Evolutionary conservation across 2,888 invertebrate species (phyloP).

Genomic region (Cheilosia impressa): DNA sequence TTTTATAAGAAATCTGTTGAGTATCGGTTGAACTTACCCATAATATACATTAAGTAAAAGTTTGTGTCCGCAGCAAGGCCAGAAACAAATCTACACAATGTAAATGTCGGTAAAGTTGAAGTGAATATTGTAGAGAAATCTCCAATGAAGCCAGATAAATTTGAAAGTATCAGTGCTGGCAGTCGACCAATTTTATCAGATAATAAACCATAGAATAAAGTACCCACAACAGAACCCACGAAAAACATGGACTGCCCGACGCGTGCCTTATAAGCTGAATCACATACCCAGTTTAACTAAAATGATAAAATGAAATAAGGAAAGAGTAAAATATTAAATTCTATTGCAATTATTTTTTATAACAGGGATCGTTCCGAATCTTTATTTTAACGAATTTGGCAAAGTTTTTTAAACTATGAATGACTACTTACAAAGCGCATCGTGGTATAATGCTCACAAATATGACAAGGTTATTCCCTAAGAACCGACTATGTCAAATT

Average conservation of each 20-base stretch:
- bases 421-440: too few relatives aligned
- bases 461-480: too few relatives aligned
- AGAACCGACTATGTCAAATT: too few relatives aligned
- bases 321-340: background rate
- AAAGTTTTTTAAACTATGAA: too few relatives aligned
- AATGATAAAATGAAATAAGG: conserved; percentile 24
- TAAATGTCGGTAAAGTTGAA: conserved; percentile 84
- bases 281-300: conserved; percentile 86
- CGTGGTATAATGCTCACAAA: too few relatives aligned
- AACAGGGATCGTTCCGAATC: too few relatives aligned
- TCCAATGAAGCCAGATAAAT: conserved; percentile 85
- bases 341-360: background rate
- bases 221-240: conserved; percentile 86
- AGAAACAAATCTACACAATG: conserved; percentile 85
- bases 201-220: conserved; percentile 85
- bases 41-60: conserved; percentile 87
- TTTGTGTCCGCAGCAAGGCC: conserved; percentile 86
- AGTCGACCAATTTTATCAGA: conserved; percentile 86
- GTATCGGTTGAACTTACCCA: conserved; percentile 82
- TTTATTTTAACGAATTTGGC: too few relatives aligned
- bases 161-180: conserved; percentile 85
- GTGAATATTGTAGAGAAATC: conserved; percentile 85
- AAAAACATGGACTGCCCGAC: conserved; percentile 87
- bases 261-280: conserved; percentile 86
- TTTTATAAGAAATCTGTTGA: too few relatives aligned